Conservation (phyloP, 2,113 vertebrate genomes). For the Alexandromys fortis region DNA sequence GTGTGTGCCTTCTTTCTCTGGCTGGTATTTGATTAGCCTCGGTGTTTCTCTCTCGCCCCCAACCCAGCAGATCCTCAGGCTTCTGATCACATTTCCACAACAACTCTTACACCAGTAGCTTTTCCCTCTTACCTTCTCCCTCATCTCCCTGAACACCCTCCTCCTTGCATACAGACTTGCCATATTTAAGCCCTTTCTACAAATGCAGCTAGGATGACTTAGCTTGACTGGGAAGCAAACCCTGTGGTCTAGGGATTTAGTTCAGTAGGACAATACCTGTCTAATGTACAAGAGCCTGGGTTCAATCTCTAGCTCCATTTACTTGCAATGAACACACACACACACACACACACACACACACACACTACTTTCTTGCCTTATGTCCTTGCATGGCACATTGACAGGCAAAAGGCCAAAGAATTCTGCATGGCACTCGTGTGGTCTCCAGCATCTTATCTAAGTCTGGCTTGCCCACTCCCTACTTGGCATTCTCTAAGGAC, state of each 20-base stretch:
- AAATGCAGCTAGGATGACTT: not conserved
- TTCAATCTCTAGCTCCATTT: not conserved
- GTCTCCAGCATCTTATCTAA: not conserved
- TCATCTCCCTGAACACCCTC: not conserved
- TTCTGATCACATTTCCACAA: not conserved
- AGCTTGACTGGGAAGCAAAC: not conserved
- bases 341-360: not conserved
- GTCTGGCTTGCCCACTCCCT: not conserved
- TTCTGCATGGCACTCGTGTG: not conserved
- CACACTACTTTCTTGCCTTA: not conserved
- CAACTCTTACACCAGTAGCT: not conserved
- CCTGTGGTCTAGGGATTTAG: not conserved
- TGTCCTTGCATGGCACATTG: not conserved
- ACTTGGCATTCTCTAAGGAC: not conserved
- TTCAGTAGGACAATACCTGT: not conserved
- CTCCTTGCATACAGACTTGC: not conserved
- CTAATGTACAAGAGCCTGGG: not conserved
- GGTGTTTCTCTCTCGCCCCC: not conserved
- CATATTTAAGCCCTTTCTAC: not conserved
- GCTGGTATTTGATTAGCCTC: not conserved
- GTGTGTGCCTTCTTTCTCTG: not conserved
- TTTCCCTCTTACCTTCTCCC: not conserved
- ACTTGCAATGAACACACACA: not conserved
- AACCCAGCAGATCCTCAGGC: not conserved
- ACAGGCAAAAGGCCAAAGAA: not conserved